Conservation (phyloP, 2,113 vertebrate genomes). For the Carlito syrichta region DNA sequence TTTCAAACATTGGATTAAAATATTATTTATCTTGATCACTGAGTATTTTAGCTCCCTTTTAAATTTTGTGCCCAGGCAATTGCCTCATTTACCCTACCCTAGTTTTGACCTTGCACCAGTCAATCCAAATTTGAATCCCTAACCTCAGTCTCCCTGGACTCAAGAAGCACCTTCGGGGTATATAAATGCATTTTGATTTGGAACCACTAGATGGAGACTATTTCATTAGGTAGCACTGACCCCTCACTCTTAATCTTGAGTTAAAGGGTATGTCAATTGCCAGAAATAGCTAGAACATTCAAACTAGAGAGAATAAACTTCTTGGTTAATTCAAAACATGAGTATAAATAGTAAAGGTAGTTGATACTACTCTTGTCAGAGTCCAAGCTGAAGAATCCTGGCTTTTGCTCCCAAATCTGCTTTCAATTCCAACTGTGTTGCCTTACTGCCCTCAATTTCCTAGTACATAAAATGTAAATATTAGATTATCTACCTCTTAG, state of each 20-base stretch:
- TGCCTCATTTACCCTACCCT: background rate
- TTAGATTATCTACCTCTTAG: background rate
- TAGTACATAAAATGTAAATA: background rate
- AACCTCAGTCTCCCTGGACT: background rate
- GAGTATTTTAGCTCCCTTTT: background rate
- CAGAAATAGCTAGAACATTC: background rate
- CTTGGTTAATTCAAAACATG: background rate
- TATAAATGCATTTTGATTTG: slow-evolving; percentile 19
- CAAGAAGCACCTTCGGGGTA: background rate
- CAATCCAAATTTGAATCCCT: background rate
- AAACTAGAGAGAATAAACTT: background rate
- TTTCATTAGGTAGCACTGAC: slow-evolving; percentile 53
- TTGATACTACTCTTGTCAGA: background rate
- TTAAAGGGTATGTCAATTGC: background rate
- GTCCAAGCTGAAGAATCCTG: background rate
- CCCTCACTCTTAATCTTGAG: background rate
- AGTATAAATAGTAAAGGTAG: background rate
- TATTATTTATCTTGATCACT: background rate
- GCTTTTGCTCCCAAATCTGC: background rate
- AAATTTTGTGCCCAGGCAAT: background rate
- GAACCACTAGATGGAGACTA: slow-evolving; percentile 65
- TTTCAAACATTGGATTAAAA: background rate
- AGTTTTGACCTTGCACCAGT: background rate
- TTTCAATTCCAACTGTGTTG: background rate
- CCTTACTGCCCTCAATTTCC: background rate